Conservation (phyloP, 2,113 vertebrate genomes). For the Onychostoma macrolepis region DNA sequence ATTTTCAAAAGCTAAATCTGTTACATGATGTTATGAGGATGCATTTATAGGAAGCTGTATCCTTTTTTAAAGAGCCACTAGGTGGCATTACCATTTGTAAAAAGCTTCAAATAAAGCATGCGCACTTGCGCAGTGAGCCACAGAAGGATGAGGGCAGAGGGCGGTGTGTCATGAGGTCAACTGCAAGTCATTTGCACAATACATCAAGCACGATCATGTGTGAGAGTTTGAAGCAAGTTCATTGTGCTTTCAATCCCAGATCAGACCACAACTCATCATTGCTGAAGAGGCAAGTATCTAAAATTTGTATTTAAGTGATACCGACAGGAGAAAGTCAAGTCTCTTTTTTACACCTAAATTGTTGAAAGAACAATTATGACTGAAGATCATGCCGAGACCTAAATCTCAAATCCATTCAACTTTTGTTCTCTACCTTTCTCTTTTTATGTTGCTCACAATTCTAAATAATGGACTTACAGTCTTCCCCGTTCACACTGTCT, state of each 20-base stretch:
- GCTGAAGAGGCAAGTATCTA: not conserved
- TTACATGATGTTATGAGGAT: not conserved
- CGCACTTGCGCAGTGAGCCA: not conserved
- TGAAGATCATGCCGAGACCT: not conserved
- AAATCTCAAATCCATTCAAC: not conserved
- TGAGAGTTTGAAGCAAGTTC: constrained; percentile 5
- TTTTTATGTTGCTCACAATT: not conserved
- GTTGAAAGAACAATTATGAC: not conserved
- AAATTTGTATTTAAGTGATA: not conserved
- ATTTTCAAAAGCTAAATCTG: not conserved
- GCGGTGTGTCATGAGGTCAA: constrained; percentile 5
- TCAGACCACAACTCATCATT: not conserved
- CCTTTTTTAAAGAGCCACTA: not conserved
- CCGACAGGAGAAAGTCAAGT: not conserved
- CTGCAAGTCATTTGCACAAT: constrained; percentile 13
- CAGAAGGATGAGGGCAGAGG: constrained; percentile 6
- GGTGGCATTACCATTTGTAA: not conserved
- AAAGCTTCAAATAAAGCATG: not conserved
- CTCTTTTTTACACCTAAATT: not conserved
- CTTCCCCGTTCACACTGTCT: not conserved
- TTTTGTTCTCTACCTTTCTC: not conserved
- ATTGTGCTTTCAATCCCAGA: not conserved
- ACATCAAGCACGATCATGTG: not conserved
- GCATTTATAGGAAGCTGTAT: not conserved
- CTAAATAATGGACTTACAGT: constrained; percentile 14